Percentiles rank a stretch among this genome's conserved stretches.
Evolutionary conservation across 1,140 invertebrate species (phyloP).

Genomic region (Cardiocondyla obscurior): DNA sequence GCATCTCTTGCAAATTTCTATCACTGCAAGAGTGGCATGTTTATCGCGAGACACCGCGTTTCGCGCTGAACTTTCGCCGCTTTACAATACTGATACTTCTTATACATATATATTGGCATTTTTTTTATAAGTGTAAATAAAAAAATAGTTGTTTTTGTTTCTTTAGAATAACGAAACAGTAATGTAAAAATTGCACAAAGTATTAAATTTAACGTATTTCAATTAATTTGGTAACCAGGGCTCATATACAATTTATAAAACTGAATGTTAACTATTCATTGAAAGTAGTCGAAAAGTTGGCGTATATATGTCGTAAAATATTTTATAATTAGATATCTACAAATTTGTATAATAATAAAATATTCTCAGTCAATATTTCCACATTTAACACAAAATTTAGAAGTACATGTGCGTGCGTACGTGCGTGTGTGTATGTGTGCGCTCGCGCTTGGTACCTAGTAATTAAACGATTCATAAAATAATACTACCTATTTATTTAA

Average conservation of each 20-base stretch:
- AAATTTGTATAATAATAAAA: background rate
- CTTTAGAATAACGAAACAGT: background rate
- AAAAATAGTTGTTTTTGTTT: constrained; percentile 27
- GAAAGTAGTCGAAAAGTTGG: background rate
- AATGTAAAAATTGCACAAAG: background rate
- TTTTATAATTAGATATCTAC: background rate
- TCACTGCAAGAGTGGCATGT: constrained; percentile 33
- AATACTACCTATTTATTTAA: background rate
- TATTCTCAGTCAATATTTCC: background rate
- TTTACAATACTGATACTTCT: background rate
- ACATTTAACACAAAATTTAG: background rate
- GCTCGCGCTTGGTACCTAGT: background rate
- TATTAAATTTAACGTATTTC: background rate
- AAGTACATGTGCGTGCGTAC: background rate
- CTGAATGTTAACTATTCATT: background rate
- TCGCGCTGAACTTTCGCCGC: background rate
- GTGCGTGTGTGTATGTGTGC: background rate
- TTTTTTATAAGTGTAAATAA: constrained; percentile 48
- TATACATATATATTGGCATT: constrained; percentile 21
- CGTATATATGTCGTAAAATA: background rate
- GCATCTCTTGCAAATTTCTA: constrained; percentile 3
- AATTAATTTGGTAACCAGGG: constrained; percentile 25
- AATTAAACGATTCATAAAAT: background rate
- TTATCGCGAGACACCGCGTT: background rate
- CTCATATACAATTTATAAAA: background rate